Base-by-base conservation (phyloP, 2,888 invertebrate genomes). In the Leptinotarsa peninsularis region DNA sequence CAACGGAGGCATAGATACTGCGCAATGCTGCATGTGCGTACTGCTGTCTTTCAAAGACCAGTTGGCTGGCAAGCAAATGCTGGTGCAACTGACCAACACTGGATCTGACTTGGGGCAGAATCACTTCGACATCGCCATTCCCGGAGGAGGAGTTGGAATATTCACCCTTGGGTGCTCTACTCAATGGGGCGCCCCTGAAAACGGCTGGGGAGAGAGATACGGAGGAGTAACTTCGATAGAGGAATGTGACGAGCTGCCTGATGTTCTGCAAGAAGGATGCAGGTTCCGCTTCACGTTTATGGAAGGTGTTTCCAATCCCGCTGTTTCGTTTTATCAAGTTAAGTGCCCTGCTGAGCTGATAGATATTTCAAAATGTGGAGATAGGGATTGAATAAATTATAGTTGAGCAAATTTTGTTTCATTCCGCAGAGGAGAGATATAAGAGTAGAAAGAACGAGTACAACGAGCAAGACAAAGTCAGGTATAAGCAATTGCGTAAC, bases 11-110 rank as follows among this genome's bases (percentile, higher is more conserved):
- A 49, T 49, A 2, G 78, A 76, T 18, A 75, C 75, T 50, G 69
- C 68, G 52, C 72, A 75, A 58, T 81, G 81, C 49, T 81, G 81
- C 66, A 71, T 73, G 43, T 81, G 81, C 67, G 50, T 81, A 15
- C 70, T 80, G 18, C 74, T 81, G 10, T 70, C 50, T 13, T 81
- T 81, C 76, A 49, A 73, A 43, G 81, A 76, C n/a, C 60, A 75
- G 18, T 73, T 76, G 13, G 54, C 60, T 23, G 76, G 76, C 21
- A 76, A 76, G 58, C 67, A 76, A 18, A 71, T 76, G n/a, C 52
- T 76, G n/a, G 76, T 76, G 7, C 76, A 76, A 66, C 21, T 76
- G 1, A 68, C 68, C 52, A 76, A 74, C 43, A 67, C 76, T n/a
- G 76, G 76, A 43, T 66, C 67, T 33, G 63, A 60, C 3, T 60